phyloP scores from a whole-genome alignment of 1,140 invertebrate species.

The Forficula auricularia region DNA sequence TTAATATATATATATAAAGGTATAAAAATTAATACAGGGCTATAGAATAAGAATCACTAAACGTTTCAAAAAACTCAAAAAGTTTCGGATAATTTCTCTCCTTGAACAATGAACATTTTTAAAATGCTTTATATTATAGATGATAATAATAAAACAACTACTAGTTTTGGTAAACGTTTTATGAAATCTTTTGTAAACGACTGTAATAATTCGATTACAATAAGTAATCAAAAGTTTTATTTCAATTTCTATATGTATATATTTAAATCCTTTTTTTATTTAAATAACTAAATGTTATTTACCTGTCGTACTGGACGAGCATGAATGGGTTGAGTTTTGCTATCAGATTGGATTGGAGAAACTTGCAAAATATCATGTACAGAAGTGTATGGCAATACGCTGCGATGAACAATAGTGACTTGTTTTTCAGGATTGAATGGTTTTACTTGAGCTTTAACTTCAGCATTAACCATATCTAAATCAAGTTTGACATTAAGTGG shows the following conservation, averaged over 20 bases:
- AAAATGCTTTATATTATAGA: no score
- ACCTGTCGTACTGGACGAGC: slow-evolving; percentile 19
- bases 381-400: slow-evolving; percentile 37
- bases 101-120: no score
- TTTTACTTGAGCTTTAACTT: slow-evolving; percentile 27
- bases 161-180: no score
- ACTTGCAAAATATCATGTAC: slow-evolving; percentile 32
- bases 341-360: slow-evolving; percentile 28
- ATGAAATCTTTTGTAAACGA: no score
- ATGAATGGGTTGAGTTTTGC: slow-evolving; percentile 21
- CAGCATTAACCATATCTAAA: slow-evolving; percentile 20
- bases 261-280: background rate
- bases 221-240: background rate
- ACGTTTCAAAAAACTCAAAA: no score
- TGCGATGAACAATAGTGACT: slow-evolving; percentile 33
- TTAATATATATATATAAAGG: background rate
- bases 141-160: no score
- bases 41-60: no score
- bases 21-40: background rate
- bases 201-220: no score
- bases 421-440: slow-evolving; percentile 29
- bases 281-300: slow-evolving; percentile 6
- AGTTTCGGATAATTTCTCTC: no score
- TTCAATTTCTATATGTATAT: background rate
- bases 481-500: slow-evolving; percentile 30